Conservation (phyloP, 23 tunicate species). For the Corella eumyota region DNA sequence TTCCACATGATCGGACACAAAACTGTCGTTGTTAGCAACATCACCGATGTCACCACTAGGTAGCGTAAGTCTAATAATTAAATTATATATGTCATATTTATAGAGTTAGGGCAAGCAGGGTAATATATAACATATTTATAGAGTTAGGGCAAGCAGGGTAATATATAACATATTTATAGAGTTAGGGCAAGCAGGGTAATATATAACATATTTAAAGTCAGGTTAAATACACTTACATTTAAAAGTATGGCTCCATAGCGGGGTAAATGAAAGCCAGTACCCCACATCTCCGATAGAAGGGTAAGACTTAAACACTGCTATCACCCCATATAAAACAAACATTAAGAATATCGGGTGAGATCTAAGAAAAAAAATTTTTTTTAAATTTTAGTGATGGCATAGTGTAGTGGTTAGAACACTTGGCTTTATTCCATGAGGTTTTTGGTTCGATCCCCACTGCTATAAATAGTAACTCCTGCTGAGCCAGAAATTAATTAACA, state of each 20-base stretch:
- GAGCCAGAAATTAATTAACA: too few species aligned
- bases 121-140: too few species aligned
- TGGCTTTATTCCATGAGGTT: too few species aligned
- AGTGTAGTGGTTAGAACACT: background rate
- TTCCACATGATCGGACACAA: slow-evolving; percentile 95
- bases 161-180: too few species aligned
- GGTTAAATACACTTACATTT: slow-evolving; percentile 20
- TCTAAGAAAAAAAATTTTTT: slow-evolving; percentile 5
- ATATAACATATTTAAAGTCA: background rate
- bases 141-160: too few species aligned
- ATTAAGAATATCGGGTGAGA: slow-evolving; percentile 43
- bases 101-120: background rate
- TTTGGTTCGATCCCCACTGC: too few species aligned
- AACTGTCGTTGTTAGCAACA: slow-evolving; percentile 39
- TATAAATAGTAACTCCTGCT: too few species aligned
- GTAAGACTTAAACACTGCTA: slow-evolving; percentile 59
- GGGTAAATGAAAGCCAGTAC: slow-evolving; percentile 67
- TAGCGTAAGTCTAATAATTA: slow-evolving; percentile 53
- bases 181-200: too few species aligned
- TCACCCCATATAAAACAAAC: slow-evolving; percentile 34
- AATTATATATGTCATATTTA: too few species aligned
- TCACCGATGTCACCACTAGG: slow-evolving; percentile 39
- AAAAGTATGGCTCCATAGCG: slow-evolving; percentile 67
- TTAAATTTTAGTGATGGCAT: background rate
- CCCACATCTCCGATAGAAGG: slow-evolving; percentile 71